phyloP scores from a whole-genome alignment of 2,797 vertebrate species.

The Loris lydekkerianus region DNA sequence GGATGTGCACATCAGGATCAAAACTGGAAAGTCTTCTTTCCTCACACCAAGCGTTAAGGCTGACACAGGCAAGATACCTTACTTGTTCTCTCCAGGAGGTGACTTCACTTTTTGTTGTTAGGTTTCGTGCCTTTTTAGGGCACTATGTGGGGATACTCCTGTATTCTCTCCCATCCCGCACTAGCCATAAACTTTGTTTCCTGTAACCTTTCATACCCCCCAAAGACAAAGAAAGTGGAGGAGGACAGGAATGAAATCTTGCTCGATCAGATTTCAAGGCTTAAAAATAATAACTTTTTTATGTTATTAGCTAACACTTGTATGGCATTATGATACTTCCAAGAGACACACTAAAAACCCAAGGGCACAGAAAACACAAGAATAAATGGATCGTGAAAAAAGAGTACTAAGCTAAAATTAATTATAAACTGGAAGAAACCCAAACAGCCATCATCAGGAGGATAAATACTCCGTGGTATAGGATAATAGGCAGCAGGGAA shows the following conservation, averaged over 20 bases:
- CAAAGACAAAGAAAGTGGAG: not conserved
- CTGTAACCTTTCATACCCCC: not conserved
- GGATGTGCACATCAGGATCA: not conserved
- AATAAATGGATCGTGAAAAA: not conserved
- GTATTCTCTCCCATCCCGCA: not conserved
- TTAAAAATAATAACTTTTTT: not conserved
- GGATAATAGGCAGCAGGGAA: not conserved
- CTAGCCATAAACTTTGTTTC: not conserved
- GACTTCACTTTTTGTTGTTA: not conserved
- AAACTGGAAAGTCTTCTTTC: not conserved
- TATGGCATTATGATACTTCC: not conserved
- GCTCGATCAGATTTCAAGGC: not conserved
- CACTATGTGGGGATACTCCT: not conserved
- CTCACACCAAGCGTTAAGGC: not conserved
- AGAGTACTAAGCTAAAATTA: not conserved
- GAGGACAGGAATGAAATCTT: not conserved
- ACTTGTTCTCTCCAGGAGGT: not conserved
- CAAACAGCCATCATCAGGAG: not conserved
- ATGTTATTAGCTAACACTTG: not conserved
- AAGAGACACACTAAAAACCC: not conserved
- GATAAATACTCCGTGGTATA: not conserved
- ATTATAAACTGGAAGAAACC: not conserved
- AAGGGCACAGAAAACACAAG: slow-evolving; percentile 22
- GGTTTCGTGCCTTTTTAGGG: not conserved
- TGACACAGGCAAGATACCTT: not conserved